phyloP scores from a whole-genome alignment of 2,888 invertebrate genomes.

The Eupithecia exiguata region DNA sequence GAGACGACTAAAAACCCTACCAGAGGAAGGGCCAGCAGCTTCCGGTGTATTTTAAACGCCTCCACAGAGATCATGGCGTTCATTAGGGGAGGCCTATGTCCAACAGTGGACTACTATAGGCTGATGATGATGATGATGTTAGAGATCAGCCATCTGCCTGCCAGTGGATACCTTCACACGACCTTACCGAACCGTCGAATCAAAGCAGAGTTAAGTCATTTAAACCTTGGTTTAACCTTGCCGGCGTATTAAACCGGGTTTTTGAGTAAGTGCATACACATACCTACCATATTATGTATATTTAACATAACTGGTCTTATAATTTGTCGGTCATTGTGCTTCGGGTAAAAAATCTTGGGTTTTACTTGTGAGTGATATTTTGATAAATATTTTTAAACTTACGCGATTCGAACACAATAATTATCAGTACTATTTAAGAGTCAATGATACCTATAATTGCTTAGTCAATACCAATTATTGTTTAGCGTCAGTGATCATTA shows the following conservation, averaged over 20 bases:
- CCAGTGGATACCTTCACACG: neutral
- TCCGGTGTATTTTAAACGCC: neutral
- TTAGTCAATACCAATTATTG: no score
- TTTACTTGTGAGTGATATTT: neutral
- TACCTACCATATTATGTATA: neutral
- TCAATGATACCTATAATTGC: no score
- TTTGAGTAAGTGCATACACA: neutral
- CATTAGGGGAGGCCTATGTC: no score
- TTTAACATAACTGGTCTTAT: slow-evolving; percentile 1
- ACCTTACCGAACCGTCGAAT: neutral
- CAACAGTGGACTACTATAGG: no score
- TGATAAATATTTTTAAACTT: no score
- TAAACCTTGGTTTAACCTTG: slow-evolving; percentile 6
- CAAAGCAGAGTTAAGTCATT: neutral
- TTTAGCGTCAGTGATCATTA: no score
- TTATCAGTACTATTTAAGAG: no score
- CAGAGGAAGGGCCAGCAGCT: no score
- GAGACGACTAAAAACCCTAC: no score
- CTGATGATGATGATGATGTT: no score
- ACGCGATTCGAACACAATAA: no score
- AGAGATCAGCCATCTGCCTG: no score
- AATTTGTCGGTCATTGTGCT: slow-evolving; percentile 5
- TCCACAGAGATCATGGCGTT: neutral
- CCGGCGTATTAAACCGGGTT: neutral
- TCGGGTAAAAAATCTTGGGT: neutral